Conservation (phyloP, 2,888 invertebrate species). For the Yponomeuta sedellus region DNA sequence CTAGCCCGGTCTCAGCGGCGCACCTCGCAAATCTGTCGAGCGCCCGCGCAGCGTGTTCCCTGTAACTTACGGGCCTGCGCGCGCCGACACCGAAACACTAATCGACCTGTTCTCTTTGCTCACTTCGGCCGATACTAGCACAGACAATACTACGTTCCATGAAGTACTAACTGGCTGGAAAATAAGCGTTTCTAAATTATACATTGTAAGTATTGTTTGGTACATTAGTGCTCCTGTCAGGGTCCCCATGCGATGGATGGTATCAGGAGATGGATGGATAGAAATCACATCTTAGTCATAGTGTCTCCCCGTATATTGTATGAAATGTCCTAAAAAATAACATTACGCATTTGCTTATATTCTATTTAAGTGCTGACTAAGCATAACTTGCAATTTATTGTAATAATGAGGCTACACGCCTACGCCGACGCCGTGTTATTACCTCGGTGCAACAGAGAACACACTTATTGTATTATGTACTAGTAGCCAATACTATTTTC, state of each 20-base stretch:
- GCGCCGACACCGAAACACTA: slow-evolving; percentile 25
- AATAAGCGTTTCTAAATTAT: neutral
- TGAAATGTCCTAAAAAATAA: no score
- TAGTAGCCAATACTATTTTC: neutral
- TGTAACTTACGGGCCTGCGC: slow-evolving; percentile 27
- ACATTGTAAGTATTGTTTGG: neutral
- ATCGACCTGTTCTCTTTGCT: slow-evolving; percentile 23
- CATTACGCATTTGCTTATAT: no score
- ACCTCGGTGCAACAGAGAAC: neutral
- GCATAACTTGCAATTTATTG: no score
- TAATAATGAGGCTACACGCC: no score
- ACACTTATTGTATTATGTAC: neutral
- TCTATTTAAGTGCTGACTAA: no score
- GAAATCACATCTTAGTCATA: no score
- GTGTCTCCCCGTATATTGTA: no score
- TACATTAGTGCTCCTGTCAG: no score
- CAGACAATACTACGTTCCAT: neutral
- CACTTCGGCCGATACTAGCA: slow-evolving; percentile 2
- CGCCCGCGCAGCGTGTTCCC: slow-evolving; percentile 26
- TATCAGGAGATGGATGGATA: no score
- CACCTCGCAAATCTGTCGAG: slow-evolving; percentile 38
- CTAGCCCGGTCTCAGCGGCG: slow-evolving; percentile 18
- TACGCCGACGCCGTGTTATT: slow-evolving; percentile 6
- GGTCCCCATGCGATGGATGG: no score
- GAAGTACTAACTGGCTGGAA: neutral